A percentile compares a stretch with the other conserved stretches of the same genome.
These are phyloP conservation scores for Urocitellus parryii DNA, from an alignment of 2,113 vertebrate genomes.

Conservation along the genomic window DNA sequence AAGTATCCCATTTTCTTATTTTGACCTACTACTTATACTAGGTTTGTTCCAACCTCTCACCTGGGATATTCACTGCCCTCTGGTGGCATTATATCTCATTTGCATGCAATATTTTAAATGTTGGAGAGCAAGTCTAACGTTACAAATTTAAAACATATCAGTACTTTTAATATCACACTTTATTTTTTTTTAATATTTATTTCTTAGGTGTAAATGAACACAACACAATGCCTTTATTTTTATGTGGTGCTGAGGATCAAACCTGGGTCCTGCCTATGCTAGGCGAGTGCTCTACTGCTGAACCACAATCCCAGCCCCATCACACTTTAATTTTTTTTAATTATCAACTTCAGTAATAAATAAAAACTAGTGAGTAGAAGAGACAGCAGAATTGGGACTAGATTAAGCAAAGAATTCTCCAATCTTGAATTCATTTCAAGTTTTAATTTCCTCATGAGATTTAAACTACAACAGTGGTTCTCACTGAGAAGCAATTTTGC, in stretches of 20 bases:
- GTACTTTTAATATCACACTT: not conserved
- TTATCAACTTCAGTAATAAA: not conserved
- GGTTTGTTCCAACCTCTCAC: not conserved
- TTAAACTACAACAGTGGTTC: not conserved
- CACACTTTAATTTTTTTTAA: not conserved
- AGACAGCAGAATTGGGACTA: not conserved
- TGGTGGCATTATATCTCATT: not conserved
- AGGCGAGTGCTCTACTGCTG: no score
- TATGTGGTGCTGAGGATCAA: no score
- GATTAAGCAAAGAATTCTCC: not conserved
- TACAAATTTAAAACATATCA: not conserved
- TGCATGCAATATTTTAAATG: not conserved
- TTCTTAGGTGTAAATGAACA: no score
- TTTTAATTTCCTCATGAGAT: constrained; percentile 34
- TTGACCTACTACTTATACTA: not conserved
- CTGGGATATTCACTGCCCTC: not conserved
- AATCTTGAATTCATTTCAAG: constrained; percentile 29
- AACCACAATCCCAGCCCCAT: not conserved
- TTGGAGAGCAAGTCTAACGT: not conserved
- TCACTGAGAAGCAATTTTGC: not conserved
- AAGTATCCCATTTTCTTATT: not conserved
- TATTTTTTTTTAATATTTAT: not conserved
- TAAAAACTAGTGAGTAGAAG: not conserved
- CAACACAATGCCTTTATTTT: no score
- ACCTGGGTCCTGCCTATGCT: no score